Evolutionary conservation across 2,888 invertebrate genomes (phyloP), one percentile per base, ranked within the genome.

Genomic region (Alviniconcha strummeri): DNA sequence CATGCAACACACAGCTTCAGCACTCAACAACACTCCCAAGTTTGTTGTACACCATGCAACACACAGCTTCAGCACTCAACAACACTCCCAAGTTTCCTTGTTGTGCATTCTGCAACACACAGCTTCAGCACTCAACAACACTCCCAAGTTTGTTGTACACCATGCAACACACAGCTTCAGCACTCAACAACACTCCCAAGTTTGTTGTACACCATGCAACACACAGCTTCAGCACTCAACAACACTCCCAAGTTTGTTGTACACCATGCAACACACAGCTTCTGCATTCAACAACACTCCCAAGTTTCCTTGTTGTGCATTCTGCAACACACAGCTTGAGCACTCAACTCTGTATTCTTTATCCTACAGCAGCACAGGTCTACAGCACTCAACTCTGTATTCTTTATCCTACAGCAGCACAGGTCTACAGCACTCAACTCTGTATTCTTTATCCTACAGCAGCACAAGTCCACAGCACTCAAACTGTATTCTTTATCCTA

Each of bases 31-130:
- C 17, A 17, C 17, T 64, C 64, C 64, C 5, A 64, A 0, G 64
- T 7, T 64, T 64, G 17, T 64, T 64, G 15, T 64, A 8, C 99
- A 94, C 99, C 99, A 96, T 98, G 96, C 0, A 96, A 89, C n/a
- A 76, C 3, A 36, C 4, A 56, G 17, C 13, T 15, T 36, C 69
- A 57, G 9, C 57, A 71, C 71, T 8, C 64, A 5, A 36, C 36
- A 36, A 6, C 17, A 17, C 17, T 64, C 64, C 64, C 5, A 64
- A 0, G 64, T 64, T 64, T 15, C n/a, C n/a, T n/a, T n/a, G 17
- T 64, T 64, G 15, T 64, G 17, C 99, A 94, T 96, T 98, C 96
- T n/a, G n/a, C 0, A 96, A 89, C n/a, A 76, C 3, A 36, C 4
- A 56, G 17, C 13, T 15, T 36, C 69, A 57, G 9, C 57, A 71